Base-by-base conservation (phyloP, 2,113 vertebrate genomes). In the Carassius carassius region DNA sequence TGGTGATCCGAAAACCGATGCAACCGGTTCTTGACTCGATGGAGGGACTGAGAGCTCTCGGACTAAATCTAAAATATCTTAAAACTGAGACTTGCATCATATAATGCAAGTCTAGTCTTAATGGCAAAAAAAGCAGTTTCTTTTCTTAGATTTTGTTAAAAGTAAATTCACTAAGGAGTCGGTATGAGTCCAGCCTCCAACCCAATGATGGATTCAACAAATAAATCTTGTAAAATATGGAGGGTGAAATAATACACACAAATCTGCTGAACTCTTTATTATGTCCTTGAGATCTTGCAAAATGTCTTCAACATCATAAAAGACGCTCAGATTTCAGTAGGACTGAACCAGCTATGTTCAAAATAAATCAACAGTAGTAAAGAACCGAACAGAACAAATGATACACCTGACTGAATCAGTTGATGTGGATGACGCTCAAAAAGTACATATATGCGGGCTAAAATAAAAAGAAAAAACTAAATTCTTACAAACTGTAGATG, bases 211-310 rank as follows among this genome's bases (percentile, higher is more conserved):
- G 32, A n/a, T 41, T 72, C 10, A 72, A 72, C 35, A n/a, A 72
- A 2, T 41, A 10, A 17, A 41, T 21, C 2, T 3, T n/a, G 35
- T n/a, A 72, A 41, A 41, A 41, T 41, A 70, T 12, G 0, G 35
- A 76, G 0, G 0, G 3, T 78, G 51, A 78, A 78, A 77, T 3
- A 16, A 63, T 10, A 44, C n/a, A 25, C 47, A 7, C 23, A 19
- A n/a, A 62, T 37, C 54, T 86, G 86, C 85, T 87, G 76, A 84
- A 82, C 3, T 63, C 49, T 86, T 81, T 76, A 84, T 78, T 77
- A 8, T 63, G 58, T 13, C 3, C n/a, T n/a, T 44, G 21, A 17
- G 14, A 63, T 44, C 58, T 11, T 73, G n/a, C n/a, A 72, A 35
- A 25, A 60, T 2, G 51, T 21, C 19, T n/a, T 70, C 32, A 70